phyloP scores from a whole-genome alignment of 2,888 invertebrate genomes.

The Mylabris sibirica region DNA sequence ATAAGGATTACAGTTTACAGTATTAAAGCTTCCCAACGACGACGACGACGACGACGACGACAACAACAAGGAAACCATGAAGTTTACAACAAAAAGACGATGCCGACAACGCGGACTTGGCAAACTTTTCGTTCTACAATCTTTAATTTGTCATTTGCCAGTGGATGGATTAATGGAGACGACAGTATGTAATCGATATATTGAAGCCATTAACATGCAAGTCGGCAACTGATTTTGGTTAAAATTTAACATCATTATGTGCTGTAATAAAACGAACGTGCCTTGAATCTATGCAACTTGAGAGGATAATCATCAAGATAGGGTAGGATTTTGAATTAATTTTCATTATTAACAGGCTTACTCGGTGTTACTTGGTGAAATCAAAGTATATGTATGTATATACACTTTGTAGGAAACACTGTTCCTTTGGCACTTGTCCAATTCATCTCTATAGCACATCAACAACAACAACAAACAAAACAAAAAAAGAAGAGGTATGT shows the following conservation, averaged over 20 bases:
- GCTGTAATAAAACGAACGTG: slow-evolving; percentile 12
- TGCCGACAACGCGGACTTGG: neutral
- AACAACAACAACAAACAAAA: no score
- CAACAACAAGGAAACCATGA: neutral
- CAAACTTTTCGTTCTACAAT: neutral
- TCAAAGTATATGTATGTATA: no score
- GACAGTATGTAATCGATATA: neutral
- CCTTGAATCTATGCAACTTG: neutral
- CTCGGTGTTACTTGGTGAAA: no score
- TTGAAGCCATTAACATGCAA: neutral
- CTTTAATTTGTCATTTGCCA: slow-evolving; percentile 4
- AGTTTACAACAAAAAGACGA: neutral
- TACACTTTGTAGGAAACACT: no score
- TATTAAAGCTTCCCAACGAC: neutral
- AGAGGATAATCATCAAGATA: neutral
- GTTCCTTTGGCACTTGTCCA: neutral
- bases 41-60: no score
- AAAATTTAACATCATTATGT: slow-evolving; percentile 6
- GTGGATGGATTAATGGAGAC: neutral
- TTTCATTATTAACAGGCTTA: neutral
- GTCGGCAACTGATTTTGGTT: neutral
- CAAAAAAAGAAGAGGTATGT: neutral
- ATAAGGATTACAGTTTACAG: neutral
- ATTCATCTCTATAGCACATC: neutral
- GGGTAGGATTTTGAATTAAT: neutral